A percentile compares a stretch with the other conserved stretches of the same genome.
Conservation (phyloP, 2,113 vertebrate genomes). For the Papio anubis region DNA sequence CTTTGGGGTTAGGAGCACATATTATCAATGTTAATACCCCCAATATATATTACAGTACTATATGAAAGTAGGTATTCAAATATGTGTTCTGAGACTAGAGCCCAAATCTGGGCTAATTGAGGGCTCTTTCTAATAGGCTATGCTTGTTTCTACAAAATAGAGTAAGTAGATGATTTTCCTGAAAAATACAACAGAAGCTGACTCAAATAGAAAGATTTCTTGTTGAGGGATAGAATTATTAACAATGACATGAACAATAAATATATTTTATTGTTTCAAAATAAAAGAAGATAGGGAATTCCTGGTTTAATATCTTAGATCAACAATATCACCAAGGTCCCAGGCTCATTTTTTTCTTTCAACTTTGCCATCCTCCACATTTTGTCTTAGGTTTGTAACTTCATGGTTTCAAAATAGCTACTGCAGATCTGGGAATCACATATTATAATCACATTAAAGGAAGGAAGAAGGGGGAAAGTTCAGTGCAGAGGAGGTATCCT, state of each 20-base stretch:
- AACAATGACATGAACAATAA: slow-evolving; percentile 2
- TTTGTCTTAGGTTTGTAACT: slow-evolving; percentile 32
- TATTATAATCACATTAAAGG: neutral
- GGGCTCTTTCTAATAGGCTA: neutral
- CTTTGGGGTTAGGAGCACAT: neutral
- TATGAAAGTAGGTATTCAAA: neutral
- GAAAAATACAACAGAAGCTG: slow-evolving; percentile 3
- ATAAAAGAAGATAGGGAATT: neutral
- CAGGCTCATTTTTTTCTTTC: neutral
- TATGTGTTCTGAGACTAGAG: neutral
- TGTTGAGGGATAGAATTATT: slow-evolving; percentile 15
- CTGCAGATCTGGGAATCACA: neutral
- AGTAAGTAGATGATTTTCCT: neutral
- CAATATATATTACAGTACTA: neutral
- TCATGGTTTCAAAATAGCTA: neutral
- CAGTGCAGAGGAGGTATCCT: neutral
- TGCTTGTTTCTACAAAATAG: neutral
- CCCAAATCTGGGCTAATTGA: neutral
- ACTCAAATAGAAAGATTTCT: neutral
- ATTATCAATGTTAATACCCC: neutral
- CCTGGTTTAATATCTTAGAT: neutral
- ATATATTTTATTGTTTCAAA: slow-evolving; percentile 27
- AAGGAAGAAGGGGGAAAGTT: neutral
- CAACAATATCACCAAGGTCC: neutral
- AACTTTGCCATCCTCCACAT: neutral